These are phyloP conservation scores for Sinonovacula constricta DNA, from an alignment of 1,140 invertebrate genomes.

Conservation along the genomic window DNA sequence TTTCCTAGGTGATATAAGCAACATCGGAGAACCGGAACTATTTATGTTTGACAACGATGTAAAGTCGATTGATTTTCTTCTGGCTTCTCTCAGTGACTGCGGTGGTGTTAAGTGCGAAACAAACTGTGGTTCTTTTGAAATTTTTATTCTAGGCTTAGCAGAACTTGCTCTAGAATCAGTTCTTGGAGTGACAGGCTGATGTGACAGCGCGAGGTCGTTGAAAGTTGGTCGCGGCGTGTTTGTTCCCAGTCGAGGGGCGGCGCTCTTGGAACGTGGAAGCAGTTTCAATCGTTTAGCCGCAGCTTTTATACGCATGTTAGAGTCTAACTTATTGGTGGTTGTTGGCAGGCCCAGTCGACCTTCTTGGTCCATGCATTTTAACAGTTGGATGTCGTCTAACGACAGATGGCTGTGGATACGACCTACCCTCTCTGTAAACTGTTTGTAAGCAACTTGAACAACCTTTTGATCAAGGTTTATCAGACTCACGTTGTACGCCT, in stretches of 20 bases:
- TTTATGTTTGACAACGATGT: too few species aligned
- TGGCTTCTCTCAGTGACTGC: too few species aligned
- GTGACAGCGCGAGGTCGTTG: too few species aligned
- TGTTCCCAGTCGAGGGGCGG: constrained; percentile 25
- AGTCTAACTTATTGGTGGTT: background rate
- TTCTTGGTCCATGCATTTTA: constrained; percentile 20
- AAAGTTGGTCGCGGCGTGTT: too few species aligned
- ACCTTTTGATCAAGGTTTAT: constrained; percentile 36
- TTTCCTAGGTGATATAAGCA: too few species aligned
- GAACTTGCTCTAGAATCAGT: too few species aligned
- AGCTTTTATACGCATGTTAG: background rate
- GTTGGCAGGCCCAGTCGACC: background rate
- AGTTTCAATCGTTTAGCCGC: constrained; percentile 34
- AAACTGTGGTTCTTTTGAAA: too few species aligned
- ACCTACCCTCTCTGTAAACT: constrained; percentile 21
- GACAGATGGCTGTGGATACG: constrained; percentile 15
- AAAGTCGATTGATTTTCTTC: too few species aligned
- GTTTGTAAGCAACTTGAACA: constrained; percentile 28
- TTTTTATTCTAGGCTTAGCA: too few species aligned
- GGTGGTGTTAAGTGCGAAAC: too few species aligned
- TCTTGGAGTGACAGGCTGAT: too few species aligned
- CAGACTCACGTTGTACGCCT: constrained; percentile 19
- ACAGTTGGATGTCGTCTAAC: background rate
- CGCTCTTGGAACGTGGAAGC: constrained; percentile 30
- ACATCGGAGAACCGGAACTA: too few species aligned